Percentiles rank a stretch among this genome's conserved stretches.
These are phyloP conservation scores for Hippopotamyrus pictus DNA, from an alignment of 2,797 vertebrate genomes.

Conservation along the genomic window DNA sequence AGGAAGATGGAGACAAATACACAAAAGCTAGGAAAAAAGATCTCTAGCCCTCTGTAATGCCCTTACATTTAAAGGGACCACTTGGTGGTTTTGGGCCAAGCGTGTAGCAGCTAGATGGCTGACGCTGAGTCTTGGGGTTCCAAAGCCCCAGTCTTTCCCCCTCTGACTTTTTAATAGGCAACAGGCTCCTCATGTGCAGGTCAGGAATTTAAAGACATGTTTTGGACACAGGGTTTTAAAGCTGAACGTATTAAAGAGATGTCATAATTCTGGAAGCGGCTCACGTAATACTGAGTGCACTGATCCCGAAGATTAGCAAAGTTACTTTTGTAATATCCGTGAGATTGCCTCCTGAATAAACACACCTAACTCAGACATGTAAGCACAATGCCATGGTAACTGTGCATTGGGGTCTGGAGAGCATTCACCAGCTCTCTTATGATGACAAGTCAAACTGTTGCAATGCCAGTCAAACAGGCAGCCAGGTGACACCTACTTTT, in stretches of 20 bases:
- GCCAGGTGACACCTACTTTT: background rate
- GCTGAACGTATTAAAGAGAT: background rate
- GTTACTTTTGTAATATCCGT: background rate
- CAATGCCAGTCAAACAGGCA: background rate
- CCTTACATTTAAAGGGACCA: background rate
- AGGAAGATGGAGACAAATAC: background rate
- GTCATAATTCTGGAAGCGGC: background rate
- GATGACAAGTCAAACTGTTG: background rate
- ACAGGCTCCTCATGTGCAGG: background rate
- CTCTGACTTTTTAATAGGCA: background rate
- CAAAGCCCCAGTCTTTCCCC: background rate
- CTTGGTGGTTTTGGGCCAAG: background rate
- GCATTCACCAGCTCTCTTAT: background rate
- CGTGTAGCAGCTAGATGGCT: background rate
- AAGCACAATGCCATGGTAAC: background rate
- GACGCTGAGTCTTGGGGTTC: background rate
- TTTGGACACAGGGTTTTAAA: background rate
- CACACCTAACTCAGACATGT: background rate
- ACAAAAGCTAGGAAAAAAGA: background rate
- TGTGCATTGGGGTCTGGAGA: background rate
- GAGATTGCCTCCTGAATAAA: background rate
- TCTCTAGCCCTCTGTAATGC: background rate
- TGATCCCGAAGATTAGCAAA: background rate
- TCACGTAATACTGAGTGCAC: background rate
- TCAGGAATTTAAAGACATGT: background rate